Evolutionary conservation across 1,140 invertebrate species (phyloP).

Genomic region (Phymorhynchus buccinoides): DNA sequence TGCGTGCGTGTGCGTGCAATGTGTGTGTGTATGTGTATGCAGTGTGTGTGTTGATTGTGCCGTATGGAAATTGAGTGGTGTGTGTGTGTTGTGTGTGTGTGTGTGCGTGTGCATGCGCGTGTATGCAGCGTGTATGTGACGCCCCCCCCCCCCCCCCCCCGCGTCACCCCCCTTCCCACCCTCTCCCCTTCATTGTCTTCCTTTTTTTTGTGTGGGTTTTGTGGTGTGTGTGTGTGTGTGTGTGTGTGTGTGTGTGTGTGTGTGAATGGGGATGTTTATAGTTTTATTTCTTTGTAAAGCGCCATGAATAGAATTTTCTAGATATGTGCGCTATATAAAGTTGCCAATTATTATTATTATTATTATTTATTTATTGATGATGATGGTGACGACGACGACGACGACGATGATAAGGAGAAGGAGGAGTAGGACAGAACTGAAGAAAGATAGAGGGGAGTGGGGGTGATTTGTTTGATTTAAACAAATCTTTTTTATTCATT

Average conservation of each 20-base stretch:
- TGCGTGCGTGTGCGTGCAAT: not conserved
- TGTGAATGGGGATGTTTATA: not conserved
- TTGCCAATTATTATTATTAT: not conserved
- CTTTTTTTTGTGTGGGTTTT: not conserved
- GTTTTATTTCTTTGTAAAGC: not conserved
- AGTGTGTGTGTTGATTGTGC: too few species aligned
- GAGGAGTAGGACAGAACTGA: too few species aligned
- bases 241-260: conserved; percentile 22
- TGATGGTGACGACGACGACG: not conserved
- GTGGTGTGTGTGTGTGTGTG: not conserved
- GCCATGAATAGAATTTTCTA: too few species aligned
- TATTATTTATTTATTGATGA: not conserved
- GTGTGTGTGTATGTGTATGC: not conserved
- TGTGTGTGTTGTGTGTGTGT: too few species aligned
- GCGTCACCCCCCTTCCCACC: too few species aligned
- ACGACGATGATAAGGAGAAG: not conserved
- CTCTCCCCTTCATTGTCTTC: too few species aligned
- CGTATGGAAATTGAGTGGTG: not conserved
- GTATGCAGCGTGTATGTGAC: too few species aligned
- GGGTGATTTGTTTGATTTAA: not conserved
- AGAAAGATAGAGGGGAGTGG: not conserved
- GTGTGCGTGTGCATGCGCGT: too few species aligned
- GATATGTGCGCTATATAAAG: too few species aligned
- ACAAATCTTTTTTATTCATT: too few species aligned
- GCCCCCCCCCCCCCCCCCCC: too few species aligned